Base-by-base conservation (phyloP, 2,888 invertebrate species). In the Oasisia sp. region DNA sequence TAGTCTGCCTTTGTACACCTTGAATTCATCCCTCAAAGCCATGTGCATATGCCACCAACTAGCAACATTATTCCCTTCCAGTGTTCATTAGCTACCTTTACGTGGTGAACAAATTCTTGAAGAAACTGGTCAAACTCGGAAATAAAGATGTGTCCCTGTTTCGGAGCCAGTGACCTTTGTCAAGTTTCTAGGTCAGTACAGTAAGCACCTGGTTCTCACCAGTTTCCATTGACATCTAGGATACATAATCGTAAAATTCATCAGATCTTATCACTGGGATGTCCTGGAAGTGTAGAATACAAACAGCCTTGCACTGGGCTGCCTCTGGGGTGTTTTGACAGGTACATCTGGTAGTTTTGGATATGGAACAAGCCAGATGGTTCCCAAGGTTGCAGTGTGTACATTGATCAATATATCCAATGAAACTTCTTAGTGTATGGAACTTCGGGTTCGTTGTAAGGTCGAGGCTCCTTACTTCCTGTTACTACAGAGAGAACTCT, bases 191-290 rank as follows among this genome's bases (percentile, higher is more conserved):
- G 74, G 27, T 2, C 27, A 19, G 74, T 74, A 74, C 74, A 74
- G 74, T 27, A 74, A 74, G 74, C 74, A 74, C 56, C 56, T 9
- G 9, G 56, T 56, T 56, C 56, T 19, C 11, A 19, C 74, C 74
- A 27, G 74, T 27, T 74, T 27, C 74, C 74, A n/a, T 74, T 74
- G 74, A 7, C 74, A 74, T 27, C 74, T 74, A 27, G 74, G 74
- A n/a, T 74, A 74, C 74, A 74, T 74, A 74, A 74, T 74, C 74
- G 74, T 27, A 74, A 74, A 74, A 74, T n/a, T 74, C 74, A 74
- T 74, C 74, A 74, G 27, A 19, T 74, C 74, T 74, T 74, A 74
- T 74, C 74, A 74, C 27, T 74, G 74, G 74, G 74, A 74, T 74
- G 74, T 74, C 74, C 74, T 74, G 7, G 19, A 74, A 74, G 27